These are phyloP conservation scores for Hormaphis cornu DNA, from an alignment of 1,140 invertebrate genomes.

Conservation along the genomic window DNA sequence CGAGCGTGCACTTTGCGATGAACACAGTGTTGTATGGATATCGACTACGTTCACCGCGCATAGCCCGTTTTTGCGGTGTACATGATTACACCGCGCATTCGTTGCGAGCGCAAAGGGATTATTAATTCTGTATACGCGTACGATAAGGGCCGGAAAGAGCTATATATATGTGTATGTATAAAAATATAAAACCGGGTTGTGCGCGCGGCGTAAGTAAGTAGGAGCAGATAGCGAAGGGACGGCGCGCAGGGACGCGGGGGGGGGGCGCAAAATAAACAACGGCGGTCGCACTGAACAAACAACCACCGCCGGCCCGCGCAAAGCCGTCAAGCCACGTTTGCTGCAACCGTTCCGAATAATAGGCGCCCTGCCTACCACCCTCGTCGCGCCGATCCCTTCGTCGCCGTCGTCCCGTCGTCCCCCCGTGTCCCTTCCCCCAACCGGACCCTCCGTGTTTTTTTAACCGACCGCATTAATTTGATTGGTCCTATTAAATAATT, in stretches of 20 bases:
- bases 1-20: too few relatives aligned
- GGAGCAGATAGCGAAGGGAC: background rate
- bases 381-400: background rate
- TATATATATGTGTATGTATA: background rate
- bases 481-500: conserved; percentile 36
- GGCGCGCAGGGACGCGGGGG: background rate
- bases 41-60: too few relatives aligned
- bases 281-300: conserved; percentile 5
- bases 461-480: conserved; percentile 35
- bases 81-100: too few relatives aligned
- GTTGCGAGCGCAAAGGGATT: too few relatives aligned
- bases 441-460: conserved; percentile 29
- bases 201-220: too few relatives aligned
- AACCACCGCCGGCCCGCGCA: background rate
- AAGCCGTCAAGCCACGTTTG: conserved; percentile 25
- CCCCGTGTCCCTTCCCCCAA: background rate
- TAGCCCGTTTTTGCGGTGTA: too few relatives aligned
- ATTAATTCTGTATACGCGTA: too few relatives aligned
- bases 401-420: background rate
- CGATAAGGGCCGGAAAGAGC: too few relatives aligned
- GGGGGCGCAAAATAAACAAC: conserved; percentile 16
- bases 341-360: conserved; percentile 27
- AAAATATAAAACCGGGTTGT: background rate
- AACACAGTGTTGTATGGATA: too few relatives aligned
- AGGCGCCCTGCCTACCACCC: background rate